phyloP scores from a whole-genome alignment of 2,797 vertebrate species.

The Podargus strigoides region DNA sequence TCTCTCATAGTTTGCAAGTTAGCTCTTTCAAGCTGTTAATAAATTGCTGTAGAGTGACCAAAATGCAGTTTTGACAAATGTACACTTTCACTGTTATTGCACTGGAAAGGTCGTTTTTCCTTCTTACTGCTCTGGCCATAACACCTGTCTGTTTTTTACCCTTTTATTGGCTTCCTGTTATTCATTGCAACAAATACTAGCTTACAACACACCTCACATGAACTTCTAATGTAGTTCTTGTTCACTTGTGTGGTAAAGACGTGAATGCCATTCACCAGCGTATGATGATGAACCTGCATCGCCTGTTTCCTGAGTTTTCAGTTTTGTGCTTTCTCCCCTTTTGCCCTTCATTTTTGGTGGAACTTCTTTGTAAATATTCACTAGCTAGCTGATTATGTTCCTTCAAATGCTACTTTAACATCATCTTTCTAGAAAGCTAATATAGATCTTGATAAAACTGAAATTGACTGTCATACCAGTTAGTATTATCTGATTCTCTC shows the following conservation, averaged over 20 bases:
- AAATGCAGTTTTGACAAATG: not conserved
- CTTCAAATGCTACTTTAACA: not conserved
- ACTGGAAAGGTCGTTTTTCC: not conserved
- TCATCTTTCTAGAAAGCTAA: not conserved
- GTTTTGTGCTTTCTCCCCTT: not conserved
- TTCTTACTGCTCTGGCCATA: not conserved
- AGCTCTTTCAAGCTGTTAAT: not conserved
- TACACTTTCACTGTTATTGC: not conserved
- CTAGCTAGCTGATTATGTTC: not conserved
- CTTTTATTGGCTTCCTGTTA: not conserved
- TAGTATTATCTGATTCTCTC: not conserved
- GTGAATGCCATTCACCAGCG: not conserved
- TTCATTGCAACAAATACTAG: not conserved
- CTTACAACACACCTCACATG: not conserved
- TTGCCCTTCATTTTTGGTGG: not conserved
- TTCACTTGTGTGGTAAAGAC: not conserved
- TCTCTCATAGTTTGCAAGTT: not conserved
- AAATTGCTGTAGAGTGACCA: not conserved
- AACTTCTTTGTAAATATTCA: not conserved
- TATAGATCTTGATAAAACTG: not conserved
- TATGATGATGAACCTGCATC: fast-evolving
- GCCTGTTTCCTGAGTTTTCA: not conserved
- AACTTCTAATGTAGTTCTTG: not conserved
- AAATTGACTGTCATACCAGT: not conserved
- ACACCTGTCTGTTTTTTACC: not conserved